Evolutionary conservation across 1,140 invertebrate genomes (phyloP), one percentile per base, ranked within the genome.

Genomic region (Acyrthosiphon pisum): DNA sequence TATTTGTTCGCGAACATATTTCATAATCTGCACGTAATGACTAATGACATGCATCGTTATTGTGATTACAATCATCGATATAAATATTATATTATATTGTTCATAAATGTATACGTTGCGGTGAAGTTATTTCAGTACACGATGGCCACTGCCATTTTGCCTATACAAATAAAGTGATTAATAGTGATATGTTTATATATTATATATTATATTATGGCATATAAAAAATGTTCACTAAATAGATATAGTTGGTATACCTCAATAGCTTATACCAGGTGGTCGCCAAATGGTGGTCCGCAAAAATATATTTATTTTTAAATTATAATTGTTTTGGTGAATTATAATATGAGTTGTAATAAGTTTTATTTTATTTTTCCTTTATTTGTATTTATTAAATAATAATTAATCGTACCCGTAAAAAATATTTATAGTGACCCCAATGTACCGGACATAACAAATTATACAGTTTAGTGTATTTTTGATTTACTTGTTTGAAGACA

Each of bases 1-100:
- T 86, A 30, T 86, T 26, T 86, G 30, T 46, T 86, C 3, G 14
- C 30, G 83, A 50, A 4, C 44, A 46, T 46, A 86, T 86, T 86
- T 86, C 84, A 86, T 86, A 86, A 86, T 86, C 41, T 9, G 44
- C 84, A 86, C 26, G 84, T 86, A 86, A n/a, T n/a, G n/a, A n/a
- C n/a, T 41, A 41, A 44, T n/a, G 84, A 86, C 30, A 84, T 44
- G 14, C 26, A 6, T 26, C 84, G 84, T 26, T 86, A 86, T 86
- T 86, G 9, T 46, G 83, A 86, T 86, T 86, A 86, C 3, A 86
- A 86, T 86, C 37, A 44, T 26, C 26, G 60, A 76, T 76, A 18
- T 76, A 76, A 76, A 76, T 76, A 86, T 86, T 30, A 46, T 86
- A 86, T 86, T 30, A 44, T 84, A 76, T n/a, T 76, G 14, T 18